phyloP scores from a whole-genome alignment of 1,140 invertebrate species.

The Hypothenemus hampei region DNA sequence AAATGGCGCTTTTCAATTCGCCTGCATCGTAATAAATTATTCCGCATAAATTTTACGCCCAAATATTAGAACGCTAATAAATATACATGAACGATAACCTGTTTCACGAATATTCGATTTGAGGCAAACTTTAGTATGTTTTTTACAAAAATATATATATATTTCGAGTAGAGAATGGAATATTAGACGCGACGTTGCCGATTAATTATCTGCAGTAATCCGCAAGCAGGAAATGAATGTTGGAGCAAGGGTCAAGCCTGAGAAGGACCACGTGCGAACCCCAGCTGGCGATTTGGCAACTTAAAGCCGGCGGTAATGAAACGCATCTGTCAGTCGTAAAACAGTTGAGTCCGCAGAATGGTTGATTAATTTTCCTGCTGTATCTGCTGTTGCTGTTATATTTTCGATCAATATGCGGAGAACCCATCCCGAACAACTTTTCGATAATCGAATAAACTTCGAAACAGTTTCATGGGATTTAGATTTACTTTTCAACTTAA shows the following conservation, averaged over 20 bases:
- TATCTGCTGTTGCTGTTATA: neutral
- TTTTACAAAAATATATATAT: too few species aligned
- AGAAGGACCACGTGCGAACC: slow-evolving; percentile 15
- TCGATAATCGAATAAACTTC: too few species aligned
- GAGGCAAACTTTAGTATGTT: too few species aligned
- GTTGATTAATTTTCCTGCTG: slow-evolving; percentile 22
- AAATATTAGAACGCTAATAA: too few species aligned
- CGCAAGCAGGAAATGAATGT: slow-evolving; percentile 4
- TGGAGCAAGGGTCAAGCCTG: slow-evolving; percentile 11
- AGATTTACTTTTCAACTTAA: too few species aligned
- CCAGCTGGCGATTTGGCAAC: slow-evolving; percentile 12
- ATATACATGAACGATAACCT: too few species aligned
- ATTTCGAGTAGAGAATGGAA: too few species aligned
- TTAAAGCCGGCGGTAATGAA: slow-evolving; percentile 16
- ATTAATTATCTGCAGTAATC: slow-evolving; percentile 16
- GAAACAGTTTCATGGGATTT: too few species aligned
- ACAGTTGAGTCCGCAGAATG: slow-evolving; percentile 8
- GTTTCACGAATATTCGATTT: too few species aligned
- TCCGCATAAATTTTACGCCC: slow-evolving; percentile 3
- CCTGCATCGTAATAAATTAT: neutral
- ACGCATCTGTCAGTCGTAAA: slow-evolving; percentile 20
- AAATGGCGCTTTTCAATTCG: slow-evolving; percentile 2
- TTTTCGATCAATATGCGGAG: slow-evolving; percentile 16
- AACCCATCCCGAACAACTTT: too few species aligned
- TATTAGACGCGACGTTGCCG: too few species aligned